Evolutionary conservation across 2,797 vertebrate genomes (phyloP), one percentile per base, ranked within the genome.

Genomic region (Echiichthys vipera): DNA sequence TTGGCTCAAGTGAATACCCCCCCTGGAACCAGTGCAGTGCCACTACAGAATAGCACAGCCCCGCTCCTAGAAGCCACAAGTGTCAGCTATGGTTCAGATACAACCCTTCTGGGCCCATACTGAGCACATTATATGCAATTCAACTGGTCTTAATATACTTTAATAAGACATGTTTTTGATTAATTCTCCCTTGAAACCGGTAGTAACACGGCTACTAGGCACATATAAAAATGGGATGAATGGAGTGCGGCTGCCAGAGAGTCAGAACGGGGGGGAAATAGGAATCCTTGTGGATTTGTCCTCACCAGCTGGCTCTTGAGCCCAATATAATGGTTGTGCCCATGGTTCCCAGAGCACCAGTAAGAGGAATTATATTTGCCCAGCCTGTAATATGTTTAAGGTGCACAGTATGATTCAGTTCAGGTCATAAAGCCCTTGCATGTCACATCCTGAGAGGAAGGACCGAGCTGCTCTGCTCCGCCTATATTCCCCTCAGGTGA

Each of bases 131-230:
- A 93, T 78, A 92, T 88, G 87, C 90, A 88, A 61, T 88, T 90
- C 84, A 78, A 90, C 76, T 70, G 87, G 78, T 92, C 85, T 89
- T 89, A 91, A 93, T 91, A 84, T 88, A 87, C 84, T 94, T 94
- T 95, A 95, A 94, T 95, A 95, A 93, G 92, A 91, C 67, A 94
- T 95, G 94, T 86, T 95, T 94, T 83, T 17, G 89, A 94, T 95
- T 95, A 93, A 94, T 95, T 92, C 91, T 91, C 90, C 89, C 90
- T 94, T 93, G 93, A 94, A 95, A 94, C 91, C 90, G 74, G 92
- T 93, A 91, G 93, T 94, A 93, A 93, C 87, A 80, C 85, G 76
- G 94, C 94, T 95, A 94, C 93, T 93, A 94, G 91, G 91, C 89
- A 86, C 93, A 90, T 92, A 95, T 94, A 94, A 95, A 91, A 94